Evolutionary conservation across 2,113 vertebrate genomes (phyloP).

Genomic region (Clarias gariepinus): DNA sequence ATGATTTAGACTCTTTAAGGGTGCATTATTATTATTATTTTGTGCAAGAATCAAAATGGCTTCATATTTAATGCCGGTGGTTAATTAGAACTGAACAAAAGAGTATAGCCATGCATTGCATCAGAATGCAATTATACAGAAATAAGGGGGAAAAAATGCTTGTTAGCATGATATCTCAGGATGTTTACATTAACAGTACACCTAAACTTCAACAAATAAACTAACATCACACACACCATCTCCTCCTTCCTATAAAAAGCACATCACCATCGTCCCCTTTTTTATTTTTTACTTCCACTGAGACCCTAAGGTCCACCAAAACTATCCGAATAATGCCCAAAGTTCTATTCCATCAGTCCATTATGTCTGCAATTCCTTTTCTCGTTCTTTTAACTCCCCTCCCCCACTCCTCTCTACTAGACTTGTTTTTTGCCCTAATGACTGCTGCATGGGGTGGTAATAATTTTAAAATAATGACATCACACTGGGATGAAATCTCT

Average conservation of each 20-base stretch:
- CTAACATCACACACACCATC: neutral
- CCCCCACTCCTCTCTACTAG: neutral
- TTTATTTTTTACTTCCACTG: neutral
- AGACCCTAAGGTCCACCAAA: neutral
- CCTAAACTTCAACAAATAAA: neutral
- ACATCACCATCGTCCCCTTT: neutral
- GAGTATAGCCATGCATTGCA: too few relatives aligned
- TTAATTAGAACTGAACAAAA: neutral
- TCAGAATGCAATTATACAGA: neutral
- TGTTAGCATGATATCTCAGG: neutral
- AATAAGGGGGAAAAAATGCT: neutral
- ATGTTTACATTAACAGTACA: neutral
- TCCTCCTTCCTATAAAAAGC: neutral
- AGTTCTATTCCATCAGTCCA: too few relatives aligned
- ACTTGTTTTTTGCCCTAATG: neutral
- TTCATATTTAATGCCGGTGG: neutral
- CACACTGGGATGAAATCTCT: neutral
- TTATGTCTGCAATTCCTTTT: neutral
- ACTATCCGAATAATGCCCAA: neutral
- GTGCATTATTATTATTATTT: neutral
- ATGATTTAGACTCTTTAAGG: neutral
- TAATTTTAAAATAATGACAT: conserved; percentile 17
- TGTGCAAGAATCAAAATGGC: neutral
- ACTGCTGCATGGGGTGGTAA: neutral
- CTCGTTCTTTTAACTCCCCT: neutral